Base-by-base conservation (phyloP, 2,888 invertebrate species). In the Dicroscelio sp. region DNA sequence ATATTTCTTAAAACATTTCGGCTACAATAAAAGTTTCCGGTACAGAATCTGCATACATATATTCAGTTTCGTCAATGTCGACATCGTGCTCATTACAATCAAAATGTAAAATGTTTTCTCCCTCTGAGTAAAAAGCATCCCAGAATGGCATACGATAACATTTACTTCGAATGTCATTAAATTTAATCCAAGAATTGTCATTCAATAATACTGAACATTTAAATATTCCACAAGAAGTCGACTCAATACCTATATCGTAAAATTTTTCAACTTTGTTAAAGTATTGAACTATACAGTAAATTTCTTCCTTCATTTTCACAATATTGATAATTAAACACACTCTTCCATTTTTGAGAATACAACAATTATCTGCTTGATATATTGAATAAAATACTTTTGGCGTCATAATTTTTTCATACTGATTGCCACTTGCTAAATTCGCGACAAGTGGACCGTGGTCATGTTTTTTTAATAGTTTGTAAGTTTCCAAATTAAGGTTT, bases 121-220 rank as follows among this genome's bases (percentile, higher is more conserved):
- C 2, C 2, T 73, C 52, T 30, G 30, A n/a, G n/a, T 73, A 73
- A 52, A 14, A 20, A 38, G 31, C 30, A 20, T 73, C 73, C 73
- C 73, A 73, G 52, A 52, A 73, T 20, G 73, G 73, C 73, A 73
- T 73, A 52, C 31, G 10, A 73, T 52, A 73, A 30, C 73, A 73
- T 52, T 73, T 73, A 3, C 25, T 5, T 30, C 31, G 12, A 1
- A 73, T 12, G 30, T 23, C 3, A n/a, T 52, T 31, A 52, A 30
- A 6, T 31, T 1, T 17, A 30, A 73, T 31, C 3, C 20, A 8
- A 30, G 31, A 12, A 52, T 30, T n/a, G n/a, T 31, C 52, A 20
- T 48, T 31, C 5, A 31, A 73, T 23, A 73, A 38, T 6, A 31
- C 31, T 10, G 43, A 71, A 71, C 43, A 71, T 25, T 52, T 73